phyloP scores from a whole-genome alignment of 1,140 invertebrate genomes.

The Heterodera carotae region DNA sequence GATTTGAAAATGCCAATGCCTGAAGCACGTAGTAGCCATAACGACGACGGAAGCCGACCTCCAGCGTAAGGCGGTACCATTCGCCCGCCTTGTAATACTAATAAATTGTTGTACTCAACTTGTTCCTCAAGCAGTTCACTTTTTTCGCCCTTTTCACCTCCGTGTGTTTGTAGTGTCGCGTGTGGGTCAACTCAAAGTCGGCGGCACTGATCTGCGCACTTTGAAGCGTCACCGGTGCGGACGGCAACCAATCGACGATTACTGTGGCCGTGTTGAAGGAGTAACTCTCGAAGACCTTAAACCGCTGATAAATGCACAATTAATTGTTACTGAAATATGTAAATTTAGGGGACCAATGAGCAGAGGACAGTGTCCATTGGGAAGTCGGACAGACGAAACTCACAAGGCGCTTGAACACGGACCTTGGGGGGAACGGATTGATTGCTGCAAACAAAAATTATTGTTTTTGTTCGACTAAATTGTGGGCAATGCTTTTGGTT shows the following conservation, averaged over 20 bases:
- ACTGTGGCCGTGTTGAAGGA: constrained; percentile 65
- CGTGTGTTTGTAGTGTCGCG: constrained; percentile 53
- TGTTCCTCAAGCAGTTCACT: too few relatives aligned
- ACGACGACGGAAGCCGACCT: constrained; percentile 55
- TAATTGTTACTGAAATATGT: constrained; percentile 6
- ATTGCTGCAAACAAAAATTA: background rate
- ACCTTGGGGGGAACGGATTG: constrained; percentile 50
- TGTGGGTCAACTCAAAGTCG: constrained; percentile 48
- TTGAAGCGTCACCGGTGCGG: constrained; percentile 52
- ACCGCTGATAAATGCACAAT: too few relatives aligned
- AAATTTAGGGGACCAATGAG: constrained; percentile 47
- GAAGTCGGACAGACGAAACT: constrained; percentile 57
- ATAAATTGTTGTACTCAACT: too few relatives aligned
- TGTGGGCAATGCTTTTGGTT: background rate
- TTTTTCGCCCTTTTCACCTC: constrained; percentile 51
- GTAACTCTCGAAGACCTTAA: constrained; percentile 62
- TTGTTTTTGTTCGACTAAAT: too few relatives aligned
- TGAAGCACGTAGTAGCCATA: constrained; percentile 63
- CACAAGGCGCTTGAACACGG: constrained; percentile 61
- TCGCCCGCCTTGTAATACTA: constrained; percentile 64
- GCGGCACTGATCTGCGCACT: constrained; percentile 52
- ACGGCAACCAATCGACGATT: constrained; percentile 59
- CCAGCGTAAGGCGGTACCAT: constrained; percentile 63
- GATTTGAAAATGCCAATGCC: constrained; percentile 5
- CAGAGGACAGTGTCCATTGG: constrained; percentile 60